Base-by-base conservation (phyloP, 2,113 vertebrate genomes). In the Engraulis encrasicolus region DNA sequence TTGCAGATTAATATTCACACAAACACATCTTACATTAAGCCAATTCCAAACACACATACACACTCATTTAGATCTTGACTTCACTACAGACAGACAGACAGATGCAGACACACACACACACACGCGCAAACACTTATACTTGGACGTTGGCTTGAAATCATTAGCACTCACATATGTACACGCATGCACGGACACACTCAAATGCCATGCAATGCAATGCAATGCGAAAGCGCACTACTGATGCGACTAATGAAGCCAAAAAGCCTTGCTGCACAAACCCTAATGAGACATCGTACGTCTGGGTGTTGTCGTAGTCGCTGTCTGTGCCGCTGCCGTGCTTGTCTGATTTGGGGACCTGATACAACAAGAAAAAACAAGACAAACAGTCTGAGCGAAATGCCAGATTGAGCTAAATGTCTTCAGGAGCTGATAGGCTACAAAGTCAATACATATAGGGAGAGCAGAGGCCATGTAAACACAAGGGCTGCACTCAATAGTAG, bases 291-390 rank as follows among this genome's bases (percentile, higher is more conserved):
- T 99, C 97, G 19, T 97, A 96, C 0, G 94, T 95, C 86, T 97
- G 98, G 0, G 98, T 99, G 94, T 99, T 99, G 92, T 99, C 98
- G 0, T 99, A 99, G 93, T 99, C 98, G 0, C 98, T 99, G 93
- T 99, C 98, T 0, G 97, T 96, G 49, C 98, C 97, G 0, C 98
- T 99, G 90, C 97, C 96, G 0, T 98, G 97, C 83, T 96, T 96
- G 87, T 99, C 98, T 52, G 95, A 88, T 90, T 96, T 99, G 84
- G 95, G 93, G 37, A 90, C 61, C 98, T 99, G 87, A 0, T 85
- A 84, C n/a, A n/a, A n/a, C n/a, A n/a, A n/a, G n/a, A n/a, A n/a
- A n/a, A n/a, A n/a, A n/a, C n/a, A n/a, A n/a, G n/a, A n/a, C n/a
- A 81, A 27, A 79, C 31, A 89, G 40, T 45, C 79, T 19, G 78